Base-by-base conservation (phyloP, 2,888 invertebrate species). In the Antheraea yamamai region DNA sequence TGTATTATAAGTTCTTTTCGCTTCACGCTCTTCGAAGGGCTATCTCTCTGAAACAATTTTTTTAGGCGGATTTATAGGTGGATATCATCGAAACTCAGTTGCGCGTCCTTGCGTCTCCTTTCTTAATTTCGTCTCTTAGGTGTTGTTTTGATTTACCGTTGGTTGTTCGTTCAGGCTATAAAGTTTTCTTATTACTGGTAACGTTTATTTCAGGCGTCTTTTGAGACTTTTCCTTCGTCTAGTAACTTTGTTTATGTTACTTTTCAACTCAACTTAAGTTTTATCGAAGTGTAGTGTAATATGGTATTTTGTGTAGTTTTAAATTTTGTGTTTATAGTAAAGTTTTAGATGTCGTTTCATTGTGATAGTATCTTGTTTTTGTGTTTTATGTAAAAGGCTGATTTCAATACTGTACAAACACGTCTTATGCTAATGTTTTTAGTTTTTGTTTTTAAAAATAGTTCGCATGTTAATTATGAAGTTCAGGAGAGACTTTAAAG, bases 1-100 rank as follows among this genome's bases (percentile, higher is more conserved):
- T 79, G 39, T 73, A 52, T 55, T 72, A 47, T 74, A 39, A 51
- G 47, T 18, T 58, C 52, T 71, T 52, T n/a, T n/a, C 26, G 18
- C 26, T 71, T 71, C 23, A 35, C 12, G 58, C 58, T 35, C 35
- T 55, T 70, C 8, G 12, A 74, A 30, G 23, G n/a, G 39, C 18
- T 70, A 18, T 74, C 47, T 23, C 61, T 61, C 2, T 12, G 61
- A 58, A 39, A 55, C 8, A 14, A 52, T 68, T 68, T 35, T 8
- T 74, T 58, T 20, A 68, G 20, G 20, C 20, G 35, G 8, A 68
- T 68, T 30, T 68, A 35, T 68, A 18, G 68, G 12, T 4, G 20
- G 35, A 18, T 18, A 68, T 61, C 68, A 68, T 68, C 2, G 20
- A 68, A 35, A 66, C 12, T 68, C 26, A 23, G 16, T 35, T 68